Conservation (phyloP, 1,140 invertebrate genomes). For the Macrocentrus cingulum region DNA sequence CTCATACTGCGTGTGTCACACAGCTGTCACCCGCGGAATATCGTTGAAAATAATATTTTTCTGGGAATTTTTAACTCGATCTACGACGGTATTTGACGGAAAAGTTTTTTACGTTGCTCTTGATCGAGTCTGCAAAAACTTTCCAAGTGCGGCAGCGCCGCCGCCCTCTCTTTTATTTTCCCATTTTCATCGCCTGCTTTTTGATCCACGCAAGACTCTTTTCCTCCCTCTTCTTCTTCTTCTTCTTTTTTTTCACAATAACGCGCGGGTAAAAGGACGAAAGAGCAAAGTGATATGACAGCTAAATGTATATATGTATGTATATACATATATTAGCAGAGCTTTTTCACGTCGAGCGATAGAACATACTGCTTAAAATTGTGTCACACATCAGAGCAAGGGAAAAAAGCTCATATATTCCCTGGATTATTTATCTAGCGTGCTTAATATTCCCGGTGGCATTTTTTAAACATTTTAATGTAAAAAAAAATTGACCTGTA, state of each 20-base stretch:
- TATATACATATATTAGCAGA: too few species aligned
- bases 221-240: neutral
- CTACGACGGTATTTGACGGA: constrained; percentile 3
- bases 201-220: neutral
- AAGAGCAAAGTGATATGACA: constrained; percentile 1
- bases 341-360: constrained; percentile 14
- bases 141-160: neutral
- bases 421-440: too few species aligned
- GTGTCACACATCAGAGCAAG: neutral
- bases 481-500: too few species aligned
- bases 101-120: constrained; percentile 2
- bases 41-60: constrained; percentile 58
- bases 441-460: too few species aligned
- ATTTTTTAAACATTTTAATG: too few species aligned
- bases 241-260: neutral
- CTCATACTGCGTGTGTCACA: constrained; percentile 21
- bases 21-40: constrained; percentile 55
- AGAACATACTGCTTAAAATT: constrained; percentile 10
- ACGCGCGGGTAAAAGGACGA: neutral
- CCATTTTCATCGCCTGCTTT: neutral
- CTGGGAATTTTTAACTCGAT: constrained; percentile 46
- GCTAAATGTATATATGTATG: too few species aligned
- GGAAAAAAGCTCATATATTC: too few species aligned
- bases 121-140: neutral
- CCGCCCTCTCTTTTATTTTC: neutral